Base-by-base conservation (phyloP, 2,797 vertebrate genomes). In the Podarcis siculus region DNA sequence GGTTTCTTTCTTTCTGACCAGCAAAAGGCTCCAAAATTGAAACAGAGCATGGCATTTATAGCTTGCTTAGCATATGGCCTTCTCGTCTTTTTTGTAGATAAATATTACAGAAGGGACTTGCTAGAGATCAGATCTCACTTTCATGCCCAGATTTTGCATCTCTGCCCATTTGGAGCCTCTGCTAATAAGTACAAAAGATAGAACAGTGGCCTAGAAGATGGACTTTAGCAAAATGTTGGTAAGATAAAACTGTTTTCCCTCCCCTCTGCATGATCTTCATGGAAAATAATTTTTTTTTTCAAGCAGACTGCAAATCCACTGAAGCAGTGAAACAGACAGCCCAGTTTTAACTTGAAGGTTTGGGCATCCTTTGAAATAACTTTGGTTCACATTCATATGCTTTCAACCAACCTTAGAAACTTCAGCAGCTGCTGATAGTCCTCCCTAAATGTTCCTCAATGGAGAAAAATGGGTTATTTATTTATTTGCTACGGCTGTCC, bases 61-160 rank as follows among this genome's bases (percentile, higher is more conserved):
- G 66, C 39, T 30, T n/a, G 0, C 69, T 87, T 88, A 72, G 87
- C 93, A 93, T 90, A 90, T 92, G 82, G 3, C 49, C 90, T 90
- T 2, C 21, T 91, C 64, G 35, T 75, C 27, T 61, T 30, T 45
- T 30, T 39, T 30, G 39, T 4, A 73, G 89, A 93, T 93, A 93
- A 95, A 91, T 49, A 73, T 90, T 93, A 58, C n/a, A 82, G 39
- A 94, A 88, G 82, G 89, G 91, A 94, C 85, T 94, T 92, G 71
- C 5, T 35, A 92, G 81, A 82, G 81, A 85, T 85, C 84, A 89
- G 91, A 82, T 87, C 61, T 35, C 86, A 88, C 85, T 81, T 93
- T 89, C 78, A 55, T 94, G 91, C 90, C 39, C 82, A 89, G 90
- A 79, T 83, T 49, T 35, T 86, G 88, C 87, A 82, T 93, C 89